A percentile compares a stretch with the other conserved stretches of the same genome.
phyloP scores from a whole-genome alignment of 2,113 vertebrate species.

The Macquaria ambigua region DNA sequence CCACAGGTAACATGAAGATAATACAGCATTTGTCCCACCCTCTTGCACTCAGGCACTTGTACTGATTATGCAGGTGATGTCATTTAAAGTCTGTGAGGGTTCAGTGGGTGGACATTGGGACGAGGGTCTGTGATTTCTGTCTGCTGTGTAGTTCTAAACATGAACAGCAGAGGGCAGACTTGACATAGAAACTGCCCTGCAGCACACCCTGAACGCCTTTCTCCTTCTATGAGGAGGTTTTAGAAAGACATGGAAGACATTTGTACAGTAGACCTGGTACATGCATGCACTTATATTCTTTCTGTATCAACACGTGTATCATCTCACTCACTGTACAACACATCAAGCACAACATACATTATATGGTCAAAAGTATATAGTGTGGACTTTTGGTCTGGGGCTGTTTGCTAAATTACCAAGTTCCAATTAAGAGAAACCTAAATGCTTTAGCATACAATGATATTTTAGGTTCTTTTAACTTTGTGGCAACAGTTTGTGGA shows the following conservation, averaged over 20 bases:
- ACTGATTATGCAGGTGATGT: background rate
- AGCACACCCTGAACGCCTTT: background rate
- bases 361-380: background rate
- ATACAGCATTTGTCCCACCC: background rate
- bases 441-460: background rate
- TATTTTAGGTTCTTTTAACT: background rate
- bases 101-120: background rate
- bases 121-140: background rate
- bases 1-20: background rate
- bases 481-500: background rate
- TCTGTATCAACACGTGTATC: background rate
- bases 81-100: background rate
- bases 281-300: background rate
- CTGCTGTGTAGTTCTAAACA: slow-evolving; percentile 24
- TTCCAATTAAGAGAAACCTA: background rate
- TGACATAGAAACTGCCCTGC: background rate
- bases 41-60: background rate
- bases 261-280: no score
- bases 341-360: background rate
- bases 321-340: background rate
- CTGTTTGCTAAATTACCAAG: background rate
- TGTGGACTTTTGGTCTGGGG: background rate
- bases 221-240: background rate
- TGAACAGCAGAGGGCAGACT: slow-evolving; percentile 54
- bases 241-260: background rate